These are phyloP conservation scores for Drosophila asahinai DNA, from an alignment of 1,140 invertebrate species.

Conservation along the genomic window DNA sequence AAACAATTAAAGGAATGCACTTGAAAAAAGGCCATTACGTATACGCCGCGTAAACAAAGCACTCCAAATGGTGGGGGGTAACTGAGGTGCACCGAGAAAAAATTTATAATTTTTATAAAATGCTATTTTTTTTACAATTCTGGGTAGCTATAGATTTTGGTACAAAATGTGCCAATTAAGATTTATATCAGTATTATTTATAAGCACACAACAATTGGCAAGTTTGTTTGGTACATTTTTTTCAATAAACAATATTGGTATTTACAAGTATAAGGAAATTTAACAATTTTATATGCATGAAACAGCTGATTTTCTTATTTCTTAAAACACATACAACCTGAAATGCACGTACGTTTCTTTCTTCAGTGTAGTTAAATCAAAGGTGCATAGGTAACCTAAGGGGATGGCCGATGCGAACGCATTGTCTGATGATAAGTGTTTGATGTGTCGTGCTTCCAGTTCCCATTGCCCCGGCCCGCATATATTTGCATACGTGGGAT, in stretches of 20 bases:
- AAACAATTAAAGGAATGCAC: constrained; percentile 78
- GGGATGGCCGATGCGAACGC: constrained; percentile 39
- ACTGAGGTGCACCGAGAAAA: constrained; percentile 8
- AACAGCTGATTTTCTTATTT: too few species aligned
- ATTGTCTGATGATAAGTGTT: constrained; percentile 60
- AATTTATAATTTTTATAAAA: not conserved
- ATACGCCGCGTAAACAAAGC: constrained; percentile 61
- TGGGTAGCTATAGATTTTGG: too few species aligned
- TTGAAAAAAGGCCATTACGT: constrained; percentile 73
- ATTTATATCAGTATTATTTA: too few species aligned
- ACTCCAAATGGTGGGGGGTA: not conserved
- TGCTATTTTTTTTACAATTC: too few species aligned
- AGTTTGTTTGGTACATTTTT: too few species aligned
- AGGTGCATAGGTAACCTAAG: constrained; percentile 18
- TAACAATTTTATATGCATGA: too few species aligned
- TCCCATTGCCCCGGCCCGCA: constrained; percentile 26
- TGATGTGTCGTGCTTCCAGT: constrained; percentile 51
- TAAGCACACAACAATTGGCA: too few species aligned
- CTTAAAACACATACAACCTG: too few species aligned
- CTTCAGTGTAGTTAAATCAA: constrained; percentile 30
- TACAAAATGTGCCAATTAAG: too few species aligned
- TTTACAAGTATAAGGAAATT: too few species aligned
- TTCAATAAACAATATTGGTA: too few species aligned
- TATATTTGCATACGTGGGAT: constrained; percentile 47
- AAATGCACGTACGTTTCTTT: too few species aligned